phyloP scores from a whole-genome alignment of 2,888 invertebrate genomes.

The Tenthredo mesomela region DNA sequence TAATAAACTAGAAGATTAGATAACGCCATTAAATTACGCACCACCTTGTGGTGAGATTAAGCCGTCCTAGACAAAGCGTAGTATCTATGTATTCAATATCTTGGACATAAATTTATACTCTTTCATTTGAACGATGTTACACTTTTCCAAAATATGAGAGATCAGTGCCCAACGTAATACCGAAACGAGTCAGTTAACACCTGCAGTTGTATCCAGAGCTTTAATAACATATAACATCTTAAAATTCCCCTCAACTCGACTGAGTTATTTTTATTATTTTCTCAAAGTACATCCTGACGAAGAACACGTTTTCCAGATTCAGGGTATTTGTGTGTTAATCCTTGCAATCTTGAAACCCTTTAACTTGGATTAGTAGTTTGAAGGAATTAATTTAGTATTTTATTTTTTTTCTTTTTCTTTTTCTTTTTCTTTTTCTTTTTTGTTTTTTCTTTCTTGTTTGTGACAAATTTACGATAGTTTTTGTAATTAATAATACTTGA shows the following conservation, averaged over 20 bases:
- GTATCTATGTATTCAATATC: constrained; percentile 47
- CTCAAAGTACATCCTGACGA: not conserved
- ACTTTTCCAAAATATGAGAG: not conserved
- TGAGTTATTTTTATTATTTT: not conserved
- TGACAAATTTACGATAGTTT: not conserved
- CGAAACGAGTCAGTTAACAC: not conserved
- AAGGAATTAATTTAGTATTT: not conserved
- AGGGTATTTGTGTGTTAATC: not conserved
- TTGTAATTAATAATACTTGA: not conserved
- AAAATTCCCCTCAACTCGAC: not conserved
- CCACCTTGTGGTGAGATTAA: constrained; percentile 37
- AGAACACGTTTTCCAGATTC: not conserved
- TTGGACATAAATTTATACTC: constrained; percentile 37
- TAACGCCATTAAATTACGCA: constrained; percentile 21
- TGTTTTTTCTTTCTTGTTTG: not conserved
- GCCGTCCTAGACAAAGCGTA: constrained; percentile 49
- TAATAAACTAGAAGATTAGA: constrained; percentile 25
- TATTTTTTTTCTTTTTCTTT: not conserved
- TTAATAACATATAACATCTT: not conserved
- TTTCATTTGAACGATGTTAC: not conserved
- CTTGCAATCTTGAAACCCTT: not conserved
- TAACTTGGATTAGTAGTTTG: not conserved
- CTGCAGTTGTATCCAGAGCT: constrained; percentile 19
- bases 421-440: not conserved
- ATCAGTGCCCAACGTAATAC: constrained; percentile 30